phyloP scores from a whole-genome alignment of 1,140 invertebrate species.

The Zaprionus inermis region DNA sequence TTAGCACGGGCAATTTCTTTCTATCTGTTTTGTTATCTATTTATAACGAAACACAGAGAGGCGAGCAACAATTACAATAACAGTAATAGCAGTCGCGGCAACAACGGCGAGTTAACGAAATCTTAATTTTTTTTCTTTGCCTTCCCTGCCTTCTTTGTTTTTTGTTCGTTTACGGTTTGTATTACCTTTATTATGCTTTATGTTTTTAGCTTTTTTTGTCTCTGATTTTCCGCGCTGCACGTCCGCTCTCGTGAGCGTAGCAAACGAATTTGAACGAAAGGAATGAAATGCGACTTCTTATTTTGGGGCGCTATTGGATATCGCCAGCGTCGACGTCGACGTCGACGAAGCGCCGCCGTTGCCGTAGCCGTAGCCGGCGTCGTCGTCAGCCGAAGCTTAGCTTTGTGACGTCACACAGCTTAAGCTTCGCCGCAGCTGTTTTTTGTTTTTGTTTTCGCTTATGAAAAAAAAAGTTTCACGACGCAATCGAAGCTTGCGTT shows the following conservation, averaged over 20 bases:
- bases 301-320: constrained; percentile 81
- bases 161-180: constrained; percentile 32
- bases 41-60: constrained; percentile 55
- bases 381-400: constrained; percentile 32
- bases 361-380: constrained; percentile 10
- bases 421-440: constrained; percentile 34
- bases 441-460: constrained; percentile 20
- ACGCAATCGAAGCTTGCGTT: constrained; percentile 32
- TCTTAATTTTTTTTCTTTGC: constrained; percentile 32
- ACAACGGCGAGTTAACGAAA: constrained; percentile 45
- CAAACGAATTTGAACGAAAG: constrained; percentile 83
- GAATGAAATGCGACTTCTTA: constrained; percentile 82
- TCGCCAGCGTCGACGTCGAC: constrained; percentile 17
- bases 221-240: constrained; percentile 77
- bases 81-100: constrained; percentile 22
- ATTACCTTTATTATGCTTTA: constrained; percentile 26
- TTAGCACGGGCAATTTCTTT: constrained; percentile 14
- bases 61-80: constrained; percentile 46
- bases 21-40: constrained; percentile 16
- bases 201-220: constrained; percentile 36
- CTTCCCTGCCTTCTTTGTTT: constrained; percentile 18
- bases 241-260: constrained; percentile 83
- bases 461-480: constrained; percentile 31
- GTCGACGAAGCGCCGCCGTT: constrained; percentile 8
- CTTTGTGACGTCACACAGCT: constrained; percentile 65